Evolutionary conservation across 2,888 invertebrate genomes (phyloP), one percentile per base, ranked within the genome.

Genomic region (Cerastis rubricosa): DNA sequence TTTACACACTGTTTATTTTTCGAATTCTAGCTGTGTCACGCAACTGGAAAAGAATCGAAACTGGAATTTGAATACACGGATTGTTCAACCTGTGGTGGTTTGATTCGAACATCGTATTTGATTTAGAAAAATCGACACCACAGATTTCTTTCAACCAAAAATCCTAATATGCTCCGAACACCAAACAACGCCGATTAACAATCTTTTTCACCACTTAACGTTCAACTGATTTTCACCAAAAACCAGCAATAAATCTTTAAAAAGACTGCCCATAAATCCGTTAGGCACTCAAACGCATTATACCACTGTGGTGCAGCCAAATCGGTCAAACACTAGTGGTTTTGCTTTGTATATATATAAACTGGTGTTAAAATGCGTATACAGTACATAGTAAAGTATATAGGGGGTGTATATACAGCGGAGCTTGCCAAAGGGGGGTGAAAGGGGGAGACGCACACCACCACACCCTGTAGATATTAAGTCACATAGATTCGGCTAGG

Each of bases 311-410:
- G 76, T 83, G 76, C 83, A 84, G 92, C 91, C 91, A 92, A 92
- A 91, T 92, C 93, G 92, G 93, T 92, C 93, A 93, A 88, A 88
- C 66, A 74, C 78, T 76, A 70, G 77, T 70, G 71, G 72, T 81
- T 68, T 68, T 77, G 63, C 63, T 47, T 70, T 83, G 40, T 82
- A 77, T 47, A 69, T 63, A 78, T 73, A 85, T 72, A 81, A 74
- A 76, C 40, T 84, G 61, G 84, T 84, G 87, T 86, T 86, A 86
- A 86, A 84, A 86, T 79, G 80, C 84, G 84, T 84, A 84, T 51
- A 71, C 59, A 61, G 59, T 84, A 74, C 57, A 84, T 72, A 82
- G 69, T n/a, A 1, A n/a, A 25, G 54, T 76, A 84, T 43, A 84
- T 84, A 83, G 67, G 63, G n/a, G 35, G 71, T 76, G 71, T 75